Evolutionary conservation across 2,888 invertebrate genomes (phyloP), one percentile per base, ranked within the genome.

Genomic region (Laspeyria flexula): DNA sequence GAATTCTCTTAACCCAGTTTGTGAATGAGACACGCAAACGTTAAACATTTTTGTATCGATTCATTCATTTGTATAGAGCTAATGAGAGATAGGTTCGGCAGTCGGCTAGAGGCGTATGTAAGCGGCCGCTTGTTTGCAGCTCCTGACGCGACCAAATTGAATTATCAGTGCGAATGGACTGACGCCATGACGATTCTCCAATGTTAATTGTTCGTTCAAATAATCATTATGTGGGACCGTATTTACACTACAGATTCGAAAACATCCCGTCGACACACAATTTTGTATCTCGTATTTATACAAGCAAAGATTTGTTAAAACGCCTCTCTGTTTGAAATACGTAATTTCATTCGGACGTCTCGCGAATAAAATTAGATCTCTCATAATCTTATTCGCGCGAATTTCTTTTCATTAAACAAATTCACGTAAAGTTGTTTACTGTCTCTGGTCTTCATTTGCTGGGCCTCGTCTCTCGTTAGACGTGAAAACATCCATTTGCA

Each of bases 201-300:
- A 81, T 82, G 85, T 81, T 88, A 88, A 88, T 86, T 86, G 82
- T 81, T 73, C 79, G 79, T 81, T 83, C 88, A 87, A 88, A 88
- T 86, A 89, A 87, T 88, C 81, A 88, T 88, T 88, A 88, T 81
- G 83, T 79, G 83, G 86, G 85, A 79, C 83, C 64, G 75, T 88
- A 79, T 88, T 86, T 86, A 79, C 84, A 73, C 68, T 73, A 70
- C 67, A 78, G 78, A 83, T 83, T 80, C 79, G 75, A 81, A 83
- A 84, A 85, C 85, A 85, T 80, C 74, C 69, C 66, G 68, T 58
- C 66, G 70, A 66, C 72, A 79, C 67, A 78, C 74, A 77, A 77
- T 79, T 83, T 75, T 72, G 75, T 74, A 75, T 76, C 75, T 72
- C 73, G 72, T 75, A 74, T 80, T 83, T 81, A 75, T 73, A 73